Evolutionary conservation across 2,797 vertebrate species (phyloP), one percentile per base, ranked within the genome.

Genomic region (Enteromius paludinosus): DNA sequence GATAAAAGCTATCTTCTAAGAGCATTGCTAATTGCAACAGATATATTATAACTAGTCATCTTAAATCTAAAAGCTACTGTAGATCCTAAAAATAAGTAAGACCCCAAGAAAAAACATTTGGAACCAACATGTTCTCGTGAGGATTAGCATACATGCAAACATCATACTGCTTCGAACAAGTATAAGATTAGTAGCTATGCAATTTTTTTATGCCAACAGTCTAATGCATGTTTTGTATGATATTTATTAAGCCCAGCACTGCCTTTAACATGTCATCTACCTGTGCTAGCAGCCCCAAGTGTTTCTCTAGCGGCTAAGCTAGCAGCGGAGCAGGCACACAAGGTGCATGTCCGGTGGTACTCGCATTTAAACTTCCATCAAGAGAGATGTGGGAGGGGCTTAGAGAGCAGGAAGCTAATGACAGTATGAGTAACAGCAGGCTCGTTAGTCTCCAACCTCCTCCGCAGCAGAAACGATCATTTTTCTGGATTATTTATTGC

Each of bases 401-500:
- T 30, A 62, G 52, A 73, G 38, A 79, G 54, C 30, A 52, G n/a
- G 35, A 69, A 54, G 47, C 33, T 65, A 82, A 82, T 23, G 56
- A 70, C 68, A 38, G 43, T 35, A 68, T 71, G 86, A 79, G 59
- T 70, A 78, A 81, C 56, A 56, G 25, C 10, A 8, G 59, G 33
- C 54, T 76, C 54, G 64, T 81, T 78, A 78, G 71, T 47, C 20
- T 79, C 59, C 30, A 25, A 56, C 82, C 68, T 45, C 62, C 43
- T 81, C 78, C 10, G 6, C 41, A 9, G 1, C 10, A 62, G 49
- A 69, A 45, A 64, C 59, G 1, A 66, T 81, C 17, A 81, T 81
- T 78, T 81, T 78, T 73, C 73, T 28, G 35, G 61, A 59, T 83
- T 72, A 72, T 83, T 81, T 80, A 85, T 71, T 43, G 38, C 49